A percentile compares a stretch with the other conserved stretches of the same genome.
Conservation (phyloP, 2,113 vertebrate genomes). For the Pteronura brasiliensis region DNA sequence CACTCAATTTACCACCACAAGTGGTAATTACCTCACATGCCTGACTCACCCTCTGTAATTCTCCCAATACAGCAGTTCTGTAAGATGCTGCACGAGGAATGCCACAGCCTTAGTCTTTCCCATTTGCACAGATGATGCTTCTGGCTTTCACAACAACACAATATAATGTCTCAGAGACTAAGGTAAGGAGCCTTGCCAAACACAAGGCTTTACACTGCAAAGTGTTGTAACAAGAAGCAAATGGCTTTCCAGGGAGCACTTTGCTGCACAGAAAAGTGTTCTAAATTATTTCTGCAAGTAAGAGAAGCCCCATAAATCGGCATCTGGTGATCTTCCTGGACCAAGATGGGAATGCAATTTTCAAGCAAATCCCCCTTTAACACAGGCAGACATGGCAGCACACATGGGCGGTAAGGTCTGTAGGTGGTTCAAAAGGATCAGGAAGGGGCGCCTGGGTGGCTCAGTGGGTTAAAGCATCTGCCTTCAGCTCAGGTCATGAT, state of each 20-base stretch:
- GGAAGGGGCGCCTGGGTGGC: not conserved
- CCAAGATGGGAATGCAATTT: not conserved
- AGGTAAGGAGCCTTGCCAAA: not conserved
- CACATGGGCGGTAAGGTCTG: fast-evolving
- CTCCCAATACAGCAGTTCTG: not conserved
- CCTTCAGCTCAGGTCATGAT: too few species aligned
- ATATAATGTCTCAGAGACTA: not conserved
- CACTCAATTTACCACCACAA: not conserved
- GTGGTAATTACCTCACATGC: not conserved
- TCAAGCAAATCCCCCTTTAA: not conserved
- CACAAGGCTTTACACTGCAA: constrained; percentile 7
- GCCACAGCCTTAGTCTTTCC: not conserved
- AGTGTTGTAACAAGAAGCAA: constrained; percentile 35
- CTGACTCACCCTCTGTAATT: not conserved
- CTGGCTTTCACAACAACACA: not conserved
- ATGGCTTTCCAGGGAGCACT: constrained; percentile 5
- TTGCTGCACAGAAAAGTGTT: not conserved
- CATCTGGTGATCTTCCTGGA: not conserved
- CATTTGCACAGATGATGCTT: not conserved
- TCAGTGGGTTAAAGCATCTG: too few species aligned
- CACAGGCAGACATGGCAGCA: not conserved
- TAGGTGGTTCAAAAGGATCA: not conserved
- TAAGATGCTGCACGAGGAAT: not conserved
- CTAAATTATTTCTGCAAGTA: constrained; percentile 4
- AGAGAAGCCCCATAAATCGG: not conserved